phyloP scores from a whole-genome alignment of 2,113 vertebrate genomes.

The Thinocorus orbignyianus region DNA sequence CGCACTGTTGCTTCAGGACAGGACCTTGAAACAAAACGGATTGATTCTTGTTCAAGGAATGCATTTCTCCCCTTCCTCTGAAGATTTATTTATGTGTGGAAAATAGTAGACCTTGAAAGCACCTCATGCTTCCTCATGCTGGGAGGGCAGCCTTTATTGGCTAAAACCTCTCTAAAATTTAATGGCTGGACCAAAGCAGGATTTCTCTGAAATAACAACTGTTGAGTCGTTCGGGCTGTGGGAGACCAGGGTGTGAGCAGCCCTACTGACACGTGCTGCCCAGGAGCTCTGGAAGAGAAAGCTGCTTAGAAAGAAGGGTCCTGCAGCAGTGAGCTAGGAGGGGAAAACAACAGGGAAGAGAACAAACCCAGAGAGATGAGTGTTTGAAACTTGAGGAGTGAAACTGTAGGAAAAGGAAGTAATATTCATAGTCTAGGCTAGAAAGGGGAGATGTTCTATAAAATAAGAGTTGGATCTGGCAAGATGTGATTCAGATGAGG shows the following conservation, averaged over 20 bases:
- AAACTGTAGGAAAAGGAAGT: background rate
- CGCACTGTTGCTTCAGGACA: background rate
- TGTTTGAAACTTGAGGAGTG: background rate
- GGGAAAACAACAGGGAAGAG: background rate
- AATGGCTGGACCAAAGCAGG: background rate
- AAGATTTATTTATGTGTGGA: background rate
- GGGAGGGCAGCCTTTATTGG: background rate
- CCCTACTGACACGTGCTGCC: background rate
- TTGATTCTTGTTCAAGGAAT: background rate
- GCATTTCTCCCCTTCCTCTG: background rate
- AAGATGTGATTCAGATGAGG: background rate
- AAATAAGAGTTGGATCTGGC: background rate
- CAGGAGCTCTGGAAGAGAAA: background rate
- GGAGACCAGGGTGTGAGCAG: background rate
- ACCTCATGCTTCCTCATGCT: background rate
- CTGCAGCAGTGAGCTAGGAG: background rate
- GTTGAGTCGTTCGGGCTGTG: background rate
- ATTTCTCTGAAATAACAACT: background rate
- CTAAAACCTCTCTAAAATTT: background rate
- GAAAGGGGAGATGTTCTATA: background rate
- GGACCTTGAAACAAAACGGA: background rate
- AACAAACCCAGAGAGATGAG: fast-evolving
- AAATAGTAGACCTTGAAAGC: background rate
- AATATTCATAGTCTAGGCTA: background rate
- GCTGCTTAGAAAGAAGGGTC: background rate